phyloP scores from a whole-genome alignment of 2,113 vertebrate genomes.

The Ailuropoda melanoleuca region DNA sequence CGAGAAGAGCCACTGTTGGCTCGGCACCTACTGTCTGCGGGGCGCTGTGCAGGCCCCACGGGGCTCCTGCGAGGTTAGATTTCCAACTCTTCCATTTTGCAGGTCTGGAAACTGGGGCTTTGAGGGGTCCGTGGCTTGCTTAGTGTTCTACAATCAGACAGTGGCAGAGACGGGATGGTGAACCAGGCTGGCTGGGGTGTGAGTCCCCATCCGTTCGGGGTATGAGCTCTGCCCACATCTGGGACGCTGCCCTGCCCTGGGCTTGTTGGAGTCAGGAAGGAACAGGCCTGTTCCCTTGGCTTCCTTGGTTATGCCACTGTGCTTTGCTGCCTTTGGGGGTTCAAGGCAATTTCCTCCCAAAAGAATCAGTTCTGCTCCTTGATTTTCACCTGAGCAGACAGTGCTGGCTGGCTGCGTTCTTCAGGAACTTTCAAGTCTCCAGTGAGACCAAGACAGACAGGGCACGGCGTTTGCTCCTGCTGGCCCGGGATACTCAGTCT shows the following conservation, averaged over 20 bases:
- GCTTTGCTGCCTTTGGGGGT: not conserved
- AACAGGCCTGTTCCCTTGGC: not conserved
- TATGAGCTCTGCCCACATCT: no score
- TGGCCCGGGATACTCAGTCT: slow-evolving; percentile 74
- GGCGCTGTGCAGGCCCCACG: accelerated
- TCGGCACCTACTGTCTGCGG: accelerated
- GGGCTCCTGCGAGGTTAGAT: not conserved
- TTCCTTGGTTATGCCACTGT: not conserved
- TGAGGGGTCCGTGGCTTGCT: not conserved
- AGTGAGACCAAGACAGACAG: accelerated
- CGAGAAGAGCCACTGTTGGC: accelerated
- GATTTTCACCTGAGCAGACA: not conserved
- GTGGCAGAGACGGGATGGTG: not conserved
- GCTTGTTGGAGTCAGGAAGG: not conserved
- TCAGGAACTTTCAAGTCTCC: not conserved
- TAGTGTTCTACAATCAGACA: accelerated
- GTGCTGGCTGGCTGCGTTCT: not conserved
- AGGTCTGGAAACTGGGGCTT: not conserved
- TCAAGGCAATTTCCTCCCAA: not conserved
- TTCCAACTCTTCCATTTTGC: accelerated
- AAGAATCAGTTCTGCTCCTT: not conserved
- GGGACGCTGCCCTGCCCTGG: not conserved
- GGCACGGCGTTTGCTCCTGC: slow-evolving; percentile 39
- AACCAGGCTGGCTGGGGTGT: not conserved
- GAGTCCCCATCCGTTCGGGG: not conserved